Base-by-base conservation (phyloP, 2,888 invertebrate genomes). In the Tenthredo mesomela region DNA sequence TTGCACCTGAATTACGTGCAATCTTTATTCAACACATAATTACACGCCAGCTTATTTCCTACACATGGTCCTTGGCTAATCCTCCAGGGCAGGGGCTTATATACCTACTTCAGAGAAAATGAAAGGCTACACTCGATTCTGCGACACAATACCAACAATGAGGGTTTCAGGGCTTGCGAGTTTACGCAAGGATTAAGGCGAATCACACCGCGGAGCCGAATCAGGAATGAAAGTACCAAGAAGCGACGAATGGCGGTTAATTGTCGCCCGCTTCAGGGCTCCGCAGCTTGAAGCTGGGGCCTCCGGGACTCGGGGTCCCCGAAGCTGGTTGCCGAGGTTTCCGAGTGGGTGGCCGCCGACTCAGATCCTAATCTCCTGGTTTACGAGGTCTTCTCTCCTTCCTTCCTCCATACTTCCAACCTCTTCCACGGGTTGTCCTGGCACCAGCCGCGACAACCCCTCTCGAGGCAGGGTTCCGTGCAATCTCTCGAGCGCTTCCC, bases 311-410 rank as follows among this genome's bases (percentile, higher is more conserved):
- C 43, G 65, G 70, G 67, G 82, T 65, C 29, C 82, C 67, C 50
- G 87, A 85, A 87, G 86, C 82, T 82, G 82, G 82, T 70, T 67
- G 85, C 86, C 85, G 87, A 86, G 85, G 87, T 87, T 89, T 88
- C 90, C 85, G 90, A 90, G 91, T 92, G 91, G 92, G 92, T 92
- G 92, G 92, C 90, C 92, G 88, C 89, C 88, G 87, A 73, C 86
- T 90, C 91, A 91, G 92, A 92, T 92, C 89, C 91, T 91, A 91
- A 92, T 92, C 92, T 92, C 87, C 86, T 89, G 88, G 87, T 90
- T 89, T 89, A 90, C 89, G 90, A 89, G 89, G 88, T 90, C 88
- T 89, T 87, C 89, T 87, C 89, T 87, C 88, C 90, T 89, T 88
- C 88, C 89, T 88, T 87, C 87, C 86, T 86, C 82, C 82, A 82